These are phyloP conservation scores for Perithous albicinctus DNA, from an alignment of 2,888 invertebrate genomes.

Conservation along the genomic window DNA sequence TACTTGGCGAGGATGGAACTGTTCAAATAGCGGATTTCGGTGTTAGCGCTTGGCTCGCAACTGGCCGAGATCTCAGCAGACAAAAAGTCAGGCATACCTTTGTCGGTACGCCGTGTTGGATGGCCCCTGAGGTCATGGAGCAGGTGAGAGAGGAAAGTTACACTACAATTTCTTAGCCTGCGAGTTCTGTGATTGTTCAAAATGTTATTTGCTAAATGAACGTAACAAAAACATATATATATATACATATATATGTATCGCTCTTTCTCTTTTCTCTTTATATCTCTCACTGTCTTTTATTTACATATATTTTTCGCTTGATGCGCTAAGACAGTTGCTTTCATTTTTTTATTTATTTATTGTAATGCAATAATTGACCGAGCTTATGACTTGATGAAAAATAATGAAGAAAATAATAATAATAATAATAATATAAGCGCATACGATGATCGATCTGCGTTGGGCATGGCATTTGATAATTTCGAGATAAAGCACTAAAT, in stretches of 20 bases:
- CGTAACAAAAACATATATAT: constrained; percentile 19
- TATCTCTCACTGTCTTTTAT: constrained; percentile 31
- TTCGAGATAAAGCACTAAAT: constrained; percentile 33
- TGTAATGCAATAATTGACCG: constrained; percentile 55
- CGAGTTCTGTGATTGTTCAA: constrained; percentile 76
- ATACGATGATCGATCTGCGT: constrained; percentile 56
- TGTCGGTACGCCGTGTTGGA: constrained; percentile 99
- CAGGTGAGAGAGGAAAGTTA: constrained; percentile 89
- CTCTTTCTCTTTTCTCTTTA: constrained; percentile 10
- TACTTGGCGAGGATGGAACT: constrained; percentile 97
- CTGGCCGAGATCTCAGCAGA: constrained; percentile 95
- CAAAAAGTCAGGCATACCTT: constrained; percentile 99
- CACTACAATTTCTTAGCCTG: constrained; percentile 84
- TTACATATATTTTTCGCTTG: constrained; percentile 51
- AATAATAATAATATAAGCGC: constrained; percentile 38
- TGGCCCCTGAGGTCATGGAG: constrained; percentile 99
- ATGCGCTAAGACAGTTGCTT: constrained; percentile 55
- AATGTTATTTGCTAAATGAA: constrained; percentile 43
- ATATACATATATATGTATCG: no score
- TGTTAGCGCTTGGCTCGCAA: constrained; percentile 98
- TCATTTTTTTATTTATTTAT: constrained; percentile 8
- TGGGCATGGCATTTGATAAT: constrained; percentile 57
- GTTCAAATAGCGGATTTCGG: constrained; percentile 99
- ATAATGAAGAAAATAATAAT: no score
- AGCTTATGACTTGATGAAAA: constrained; percentile 62